Evolutionary conservation across 92 coral and sea anemone genomes (phyloP).

Genomic region (Muricea muricata): DNA sequence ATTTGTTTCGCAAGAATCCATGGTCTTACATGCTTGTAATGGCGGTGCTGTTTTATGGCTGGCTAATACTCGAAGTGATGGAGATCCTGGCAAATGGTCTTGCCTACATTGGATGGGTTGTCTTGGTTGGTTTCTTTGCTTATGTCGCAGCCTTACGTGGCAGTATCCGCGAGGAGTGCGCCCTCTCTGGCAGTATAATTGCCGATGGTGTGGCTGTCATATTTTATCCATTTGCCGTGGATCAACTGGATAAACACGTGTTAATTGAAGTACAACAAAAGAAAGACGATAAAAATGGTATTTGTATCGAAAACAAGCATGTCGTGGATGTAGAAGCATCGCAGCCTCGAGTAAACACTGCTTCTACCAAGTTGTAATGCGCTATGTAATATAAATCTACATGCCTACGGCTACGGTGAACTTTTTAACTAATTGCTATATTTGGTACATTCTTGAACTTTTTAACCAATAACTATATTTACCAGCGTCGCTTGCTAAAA

Average conservation of each 20-base stretch:
- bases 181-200: slow-evolving; percentile 79
- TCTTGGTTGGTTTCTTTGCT: slow-evolving; percentile 77
- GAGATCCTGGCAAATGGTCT: slow-evolving; percentile 71
- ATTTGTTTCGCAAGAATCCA: slow-evolving; percentile 39
- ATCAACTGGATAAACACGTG: slow-evolving; percentile 82
- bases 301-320: slow-evolving; percentile 1
- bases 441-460: too few relatives aligned
- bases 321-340: neutral
- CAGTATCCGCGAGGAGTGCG: slow-evolving; percentile 73
- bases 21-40: slow-evolving; percentile 62
- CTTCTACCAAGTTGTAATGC: neutral
- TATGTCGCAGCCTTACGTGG: slow-evolving; percentile 71
- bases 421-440: too few relatives aligned
- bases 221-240: slow-evolving; percentile 83
- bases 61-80: slow-evolving; percentile 71
- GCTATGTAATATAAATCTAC: too few relatives aligned
- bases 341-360: neutral
- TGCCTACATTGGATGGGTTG: slow-evolving; percentile 85
- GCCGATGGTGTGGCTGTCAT: slow-evolving; percentile 84
- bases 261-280: neutral
- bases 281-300: neutral
- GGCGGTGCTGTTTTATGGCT: slow-evolving; percentile 77
- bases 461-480: too few relatives aligned
- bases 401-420: too few relatives aligned
- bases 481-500: too few relatives aligned